Conservation (phyloP, 2,888 invertebrate genomes). For the Leuctra nigra region DNA sequence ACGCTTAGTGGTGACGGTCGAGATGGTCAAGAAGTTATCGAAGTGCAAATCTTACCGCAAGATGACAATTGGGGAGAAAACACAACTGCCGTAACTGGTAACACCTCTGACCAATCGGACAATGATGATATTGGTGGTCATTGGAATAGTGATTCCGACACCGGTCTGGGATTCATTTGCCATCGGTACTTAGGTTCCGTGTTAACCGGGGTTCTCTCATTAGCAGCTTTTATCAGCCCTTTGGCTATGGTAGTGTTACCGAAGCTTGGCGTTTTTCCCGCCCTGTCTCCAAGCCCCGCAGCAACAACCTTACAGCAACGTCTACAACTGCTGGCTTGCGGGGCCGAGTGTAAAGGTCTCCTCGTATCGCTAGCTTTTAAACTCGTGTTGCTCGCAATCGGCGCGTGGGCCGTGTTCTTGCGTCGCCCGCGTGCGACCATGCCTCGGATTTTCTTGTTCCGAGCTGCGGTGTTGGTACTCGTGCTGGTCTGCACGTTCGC, state of each 20-base stretch:
- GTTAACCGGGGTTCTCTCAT: slow-evolving; percentile 69
- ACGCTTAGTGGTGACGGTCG: slow-evolving; percentile 71
- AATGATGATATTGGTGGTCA: slow-evolving; percentile 84
- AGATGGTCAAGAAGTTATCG: slow-evolving; percentile 86
- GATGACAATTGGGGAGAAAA: slow-evolving; percentile 99
- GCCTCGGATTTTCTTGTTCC: slow-evolving; percentile 86
- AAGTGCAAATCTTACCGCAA: slow-evolving; percentile 86
- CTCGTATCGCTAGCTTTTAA: slow-evolving; percentile 88
- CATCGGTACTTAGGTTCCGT: slow-evolving; percentile 78
- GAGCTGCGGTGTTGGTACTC: slow-evolving; percentile 81
- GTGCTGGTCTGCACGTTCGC: slow-evolving; percentile 89
- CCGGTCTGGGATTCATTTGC: slow-evolving; percentile 65
- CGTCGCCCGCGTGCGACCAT: slow-evolving; percentile 77
- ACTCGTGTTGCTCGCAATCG: slow-evolving; percentile 73
- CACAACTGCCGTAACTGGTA: slow-evolving; percentile 93
- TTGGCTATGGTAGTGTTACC: slow-evolving; percentile 92
- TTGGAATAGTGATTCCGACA: slow-evolving; percentile 65
- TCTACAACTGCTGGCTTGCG: slow-evolving; percentile 69
- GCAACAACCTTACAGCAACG: slow-evolving; percentile 59
- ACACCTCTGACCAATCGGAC: slow-evolving; percentile 92
- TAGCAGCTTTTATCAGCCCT: slow-evolving; percentile 84
- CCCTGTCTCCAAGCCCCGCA: slow-evolving; percentile 56
- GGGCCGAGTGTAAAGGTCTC: slow-evolving; percentile 90
- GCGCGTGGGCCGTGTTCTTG: slow-evolving; percentile 89
- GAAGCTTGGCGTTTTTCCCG: slow-evolving; percentile 78